Percentiles rank a stretch among this genome's conserved stretches.
These are phyloP conservation scores for Hepsetus odoe DNA, from an alignment of 2,113 vertebrate genomes.

Conservation along the genomic window DNA sequence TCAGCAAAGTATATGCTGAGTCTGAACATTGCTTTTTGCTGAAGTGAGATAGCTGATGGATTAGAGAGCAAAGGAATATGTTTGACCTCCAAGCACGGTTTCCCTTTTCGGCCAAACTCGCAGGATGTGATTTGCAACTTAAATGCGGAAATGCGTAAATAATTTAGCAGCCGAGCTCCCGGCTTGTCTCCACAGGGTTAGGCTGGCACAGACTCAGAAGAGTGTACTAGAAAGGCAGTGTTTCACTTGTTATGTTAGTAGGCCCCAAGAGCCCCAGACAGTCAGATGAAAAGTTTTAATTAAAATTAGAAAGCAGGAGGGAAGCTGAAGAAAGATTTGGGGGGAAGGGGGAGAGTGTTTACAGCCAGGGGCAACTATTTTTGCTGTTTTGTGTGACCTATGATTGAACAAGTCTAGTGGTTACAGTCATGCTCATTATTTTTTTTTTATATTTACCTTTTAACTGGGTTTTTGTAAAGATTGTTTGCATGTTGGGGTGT, in stretches of 20 bases:
- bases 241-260: constrained; percentile 25
- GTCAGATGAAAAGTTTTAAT: constrained; percentile 50
- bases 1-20: neutral
- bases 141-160: constrained; percentile 52
- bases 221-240: constrained; percentile 34
- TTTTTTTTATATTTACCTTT: neutral
- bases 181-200: constrained; percentile 36
- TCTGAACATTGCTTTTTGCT: neutral
- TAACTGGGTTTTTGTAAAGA: constrained; percentile 7
- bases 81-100: neutral
- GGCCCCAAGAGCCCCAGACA: constrained; percentile 23
- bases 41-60: neutral
- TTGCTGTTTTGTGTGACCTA: neutral
- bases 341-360: neutral
- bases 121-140: constrained; percentile 50
- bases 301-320: constrained; percentile 31
- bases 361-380: neutral
- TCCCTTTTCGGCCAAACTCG: constrained; percentile 14
- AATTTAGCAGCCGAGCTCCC: constrained; percentile 53
- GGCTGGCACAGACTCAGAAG: constrained; percentile 32
- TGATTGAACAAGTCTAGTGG: neutral
- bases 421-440: neutral
- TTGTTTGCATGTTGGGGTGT: neutral
- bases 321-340: neutral
- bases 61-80: neutral